Evolutionary conservation across 2,888 invertebrate species (phyloP).

Genomic region (Choreutis nemorana): DNA sequence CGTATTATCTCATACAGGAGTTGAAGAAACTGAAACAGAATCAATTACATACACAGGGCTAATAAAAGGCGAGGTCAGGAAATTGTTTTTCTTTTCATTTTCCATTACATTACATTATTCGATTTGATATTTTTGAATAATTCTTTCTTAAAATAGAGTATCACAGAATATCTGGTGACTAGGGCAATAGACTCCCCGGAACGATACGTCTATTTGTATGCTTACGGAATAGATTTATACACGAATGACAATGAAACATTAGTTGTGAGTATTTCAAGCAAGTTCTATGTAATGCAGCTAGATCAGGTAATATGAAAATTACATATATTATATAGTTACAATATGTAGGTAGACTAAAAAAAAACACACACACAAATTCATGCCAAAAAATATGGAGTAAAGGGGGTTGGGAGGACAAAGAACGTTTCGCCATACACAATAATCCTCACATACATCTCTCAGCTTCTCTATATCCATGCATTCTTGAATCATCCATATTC

Average conservation of each 20-base stretch:
- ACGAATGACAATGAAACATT: conserved; percentile 14
- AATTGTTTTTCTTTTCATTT: neutral
- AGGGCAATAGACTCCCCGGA: conserved; percentile 48
- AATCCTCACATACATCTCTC: too few relatives aligned
- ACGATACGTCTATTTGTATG: conserved; percentile 35
- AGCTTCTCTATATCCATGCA: too few relatives aligned
- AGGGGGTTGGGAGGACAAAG: too few relatives aligned
- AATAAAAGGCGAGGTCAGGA: conserved; percentile 23
- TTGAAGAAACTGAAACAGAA: conserved; percentile 18
- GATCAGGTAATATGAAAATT: too few relatives aligned
- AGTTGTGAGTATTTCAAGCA: conserved; percentile 18
- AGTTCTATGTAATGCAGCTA: too few relatives aligned
- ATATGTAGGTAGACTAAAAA: neutral
- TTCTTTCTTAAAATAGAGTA: too few relatives aligned
- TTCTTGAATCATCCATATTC: too few relatives aligned
- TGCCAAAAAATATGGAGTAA: too few relatives aligned
- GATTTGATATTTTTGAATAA: too few relatives aligned
- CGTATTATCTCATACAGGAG: conserved; percentile 31
- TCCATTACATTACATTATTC: too few relatives aligned
- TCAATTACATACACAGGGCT: conserved; percentile 32
- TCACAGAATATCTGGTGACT: conserved; percentile 38
- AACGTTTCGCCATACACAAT: too few relatives aligned
- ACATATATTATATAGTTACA: neutral
- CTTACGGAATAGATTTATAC: conserved; percentile 39
- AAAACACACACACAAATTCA: too few relatives aligned